These are phyloP conservation scores for Drosophila takahashii DNA, from an alignment of 1,140 invertebrate genomes.

Conservation along the genomic window DNA sequence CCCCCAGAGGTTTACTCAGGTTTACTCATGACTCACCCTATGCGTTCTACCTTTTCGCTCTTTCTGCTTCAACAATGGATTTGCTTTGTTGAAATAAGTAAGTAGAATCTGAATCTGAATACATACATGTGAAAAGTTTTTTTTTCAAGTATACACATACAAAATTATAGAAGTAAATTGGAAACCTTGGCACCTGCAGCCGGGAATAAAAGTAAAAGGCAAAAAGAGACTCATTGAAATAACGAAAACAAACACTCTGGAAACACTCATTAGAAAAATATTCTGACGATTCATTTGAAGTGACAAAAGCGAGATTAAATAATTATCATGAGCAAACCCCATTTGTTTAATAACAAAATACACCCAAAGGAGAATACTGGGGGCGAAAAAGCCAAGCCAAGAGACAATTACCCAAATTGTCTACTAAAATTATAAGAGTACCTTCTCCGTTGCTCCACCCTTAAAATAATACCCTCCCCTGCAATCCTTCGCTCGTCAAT, in stretches of 20 bases:
- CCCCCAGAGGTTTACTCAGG: not conserved
- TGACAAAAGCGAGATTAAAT: constrained; percentile 6
- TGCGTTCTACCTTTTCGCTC: constrained; percentile 11
- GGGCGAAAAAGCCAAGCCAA: not conserved
- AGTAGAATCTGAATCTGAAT: not conserved
- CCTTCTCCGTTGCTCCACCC: not conserved
- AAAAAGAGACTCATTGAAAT: not conserved
- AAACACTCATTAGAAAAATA: not conserved
- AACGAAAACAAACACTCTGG: not conserved
- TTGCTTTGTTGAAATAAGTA: constrained; percentile 21
- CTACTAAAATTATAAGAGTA: constrained; percentile 17
- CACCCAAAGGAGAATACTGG: not conserved
- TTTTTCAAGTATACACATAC: no score
- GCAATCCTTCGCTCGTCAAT: constrained; percentile 9
- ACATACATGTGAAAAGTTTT: not conserved
- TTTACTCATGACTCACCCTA: constrained; percentile 10
- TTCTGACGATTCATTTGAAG: not conserved
- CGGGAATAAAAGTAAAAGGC: not conserved
- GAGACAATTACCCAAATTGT: constrained; percentile 18
- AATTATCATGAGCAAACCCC: constrained; percentile 1
- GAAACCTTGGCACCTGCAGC: constrained; percentile 14
- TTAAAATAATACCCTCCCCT: not conserved
- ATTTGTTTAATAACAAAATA: constrained; percentile 11
- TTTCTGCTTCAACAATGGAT: constrained; percentile 22
- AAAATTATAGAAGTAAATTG: not conserved